Conservation (phyloP, 2,797 vertebrate genomes). For the Xenentodon cancila region DNA sequence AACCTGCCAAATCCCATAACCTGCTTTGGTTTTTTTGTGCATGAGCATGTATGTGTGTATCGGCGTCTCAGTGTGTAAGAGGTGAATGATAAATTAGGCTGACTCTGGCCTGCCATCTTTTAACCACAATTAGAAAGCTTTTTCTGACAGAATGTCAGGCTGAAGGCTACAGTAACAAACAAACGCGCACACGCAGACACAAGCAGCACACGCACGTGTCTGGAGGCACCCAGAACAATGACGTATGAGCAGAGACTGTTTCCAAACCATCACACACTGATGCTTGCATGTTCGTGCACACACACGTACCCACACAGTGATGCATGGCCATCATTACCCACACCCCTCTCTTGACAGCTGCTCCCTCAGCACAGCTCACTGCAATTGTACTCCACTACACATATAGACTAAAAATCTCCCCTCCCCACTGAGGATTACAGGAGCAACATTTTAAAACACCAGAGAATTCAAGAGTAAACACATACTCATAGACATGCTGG, state of each 20-base stretch:
- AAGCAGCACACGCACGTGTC: constrained; percentile 29
- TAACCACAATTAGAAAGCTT: constrained; percentile 79
- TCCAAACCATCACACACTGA: constrained; percentile 39
- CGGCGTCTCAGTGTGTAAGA: constrained; percentile 30
- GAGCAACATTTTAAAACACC: constrained; percentile 57
- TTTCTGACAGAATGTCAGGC: constrained; percentile 75
- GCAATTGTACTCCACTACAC: constrained; percentile 30
- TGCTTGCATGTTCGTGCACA: constrained; percentile 4
- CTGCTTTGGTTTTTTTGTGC: constrained; percentile 24
- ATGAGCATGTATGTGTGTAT: background rate
- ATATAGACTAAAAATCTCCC: constrained; percentile 14
- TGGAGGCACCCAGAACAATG: constrained; percentile 50
- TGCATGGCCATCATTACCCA: constrained; percentile 68
- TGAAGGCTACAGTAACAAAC: constrained; percentile 45
- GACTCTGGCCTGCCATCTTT: constrained; percentile 74
- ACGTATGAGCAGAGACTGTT: constrained; percentile 49
- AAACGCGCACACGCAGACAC: constrained; percentile 20
- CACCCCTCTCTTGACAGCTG: constrained; percentile 70
- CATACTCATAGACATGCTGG: background rate
- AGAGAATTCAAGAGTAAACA: constrained; percentile 56
- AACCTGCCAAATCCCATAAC: constrained; percentile 51
- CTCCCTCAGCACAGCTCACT: constrained; percentile 61
- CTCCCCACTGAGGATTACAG: constrained; percentile 12
- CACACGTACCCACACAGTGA: constrained; percentile 42
- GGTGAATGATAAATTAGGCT: constrained; percentile 69